Percentiles rank a stretch among this genome's conserved stretches.
Evolutionary conservation across 2,888 invertebrate species (phyloP).

Genomic region (Eupithecia centaureata): DNA sequence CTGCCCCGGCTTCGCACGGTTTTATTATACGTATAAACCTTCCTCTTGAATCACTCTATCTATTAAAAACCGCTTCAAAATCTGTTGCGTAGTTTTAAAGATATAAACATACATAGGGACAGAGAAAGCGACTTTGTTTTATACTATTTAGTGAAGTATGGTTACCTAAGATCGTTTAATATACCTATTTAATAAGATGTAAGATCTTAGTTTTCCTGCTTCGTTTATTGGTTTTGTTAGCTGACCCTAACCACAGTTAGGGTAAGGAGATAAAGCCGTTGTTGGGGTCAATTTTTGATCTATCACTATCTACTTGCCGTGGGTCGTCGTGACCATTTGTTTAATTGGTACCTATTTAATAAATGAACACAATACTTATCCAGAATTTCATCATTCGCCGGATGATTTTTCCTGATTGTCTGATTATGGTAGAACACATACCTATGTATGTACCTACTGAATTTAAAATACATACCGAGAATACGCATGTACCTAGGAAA

Average conservation of each 20-base stretch:
- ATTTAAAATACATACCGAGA: no score
- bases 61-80: no score
- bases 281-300: constrained; percentile 12
- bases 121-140: no score
- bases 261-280: neutral
- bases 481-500: neutral
- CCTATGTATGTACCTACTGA: no score
- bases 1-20: no score
- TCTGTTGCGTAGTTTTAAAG: no score
- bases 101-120: no score
- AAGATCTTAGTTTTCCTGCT: neutral
- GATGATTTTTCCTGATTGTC: neutral
- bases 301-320: constrained; percentile 2
- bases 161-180: neutral
- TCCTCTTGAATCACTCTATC: no score
- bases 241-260: constrained; percentile 19
- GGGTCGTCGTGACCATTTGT: constrained; percentile 1
- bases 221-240: constrained; percentile 9
- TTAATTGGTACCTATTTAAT: neutral
- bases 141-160: no score
- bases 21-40: no score
- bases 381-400: neutral
- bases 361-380: neutral
- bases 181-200: neutral
- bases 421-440: neutral